Evolutionary conservation across 2,888 invertebrate genomes (phyloP).

Genomic region (Andrena camellia): DNA sequence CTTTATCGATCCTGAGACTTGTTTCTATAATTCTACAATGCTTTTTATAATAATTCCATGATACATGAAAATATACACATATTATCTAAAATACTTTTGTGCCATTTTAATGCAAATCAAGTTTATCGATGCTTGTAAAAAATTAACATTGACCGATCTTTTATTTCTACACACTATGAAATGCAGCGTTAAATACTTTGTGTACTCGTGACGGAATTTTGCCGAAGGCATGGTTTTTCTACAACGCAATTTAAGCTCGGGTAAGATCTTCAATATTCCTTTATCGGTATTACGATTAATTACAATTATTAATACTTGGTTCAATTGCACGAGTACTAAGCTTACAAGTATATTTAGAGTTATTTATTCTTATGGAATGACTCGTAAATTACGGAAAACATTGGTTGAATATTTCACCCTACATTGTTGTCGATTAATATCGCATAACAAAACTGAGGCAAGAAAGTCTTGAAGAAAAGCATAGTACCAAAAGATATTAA

Average conservation of each 20-base stretch:
- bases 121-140: conserved; percentile 14
- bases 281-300: conserved; percentile 1
- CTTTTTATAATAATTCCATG: conserved; percentile 27
- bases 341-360: conserved; percentile 26
- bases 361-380: conserved; percentile 46
- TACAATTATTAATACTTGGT: conserved; percentile 37
- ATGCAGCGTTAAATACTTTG: not conserved
- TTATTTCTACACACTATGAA: conserved; percentile 26
- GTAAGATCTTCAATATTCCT: conserved; percentile 24
- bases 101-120: conserved; percentile 29
- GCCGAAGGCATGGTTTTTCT: conserved; percentile 13
- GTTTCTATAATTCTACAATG: conserved; percentile 17
- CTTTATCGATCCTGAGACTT: not conserved
- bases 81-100: conserved; percentile 23
- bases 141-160: conserved; percentile 16
- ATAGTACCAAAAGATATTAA: not conserved
- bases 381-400: conserved; percentile 7
- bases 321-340: conserved; percentile 36
- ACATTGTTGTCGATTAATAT: conserved; percentile 2
- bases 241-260: conserved; percentile 12
- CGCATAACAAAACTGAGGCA: not conserved
- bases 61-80: conserved; percentile 26
- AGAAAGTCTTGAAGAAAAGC: conserved; percentile 1
- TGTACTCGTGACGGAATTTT: conserved; percentile 18
- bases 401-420: conserved; percentile 4